Percentiles rank a stretch among this genome's conserved stretches.
These are phyloP conservation scores for Callyntrura sp. DNA, from an alignment of 2,888 invertebrate genomes.

Conservation along the genomic window DNA sequence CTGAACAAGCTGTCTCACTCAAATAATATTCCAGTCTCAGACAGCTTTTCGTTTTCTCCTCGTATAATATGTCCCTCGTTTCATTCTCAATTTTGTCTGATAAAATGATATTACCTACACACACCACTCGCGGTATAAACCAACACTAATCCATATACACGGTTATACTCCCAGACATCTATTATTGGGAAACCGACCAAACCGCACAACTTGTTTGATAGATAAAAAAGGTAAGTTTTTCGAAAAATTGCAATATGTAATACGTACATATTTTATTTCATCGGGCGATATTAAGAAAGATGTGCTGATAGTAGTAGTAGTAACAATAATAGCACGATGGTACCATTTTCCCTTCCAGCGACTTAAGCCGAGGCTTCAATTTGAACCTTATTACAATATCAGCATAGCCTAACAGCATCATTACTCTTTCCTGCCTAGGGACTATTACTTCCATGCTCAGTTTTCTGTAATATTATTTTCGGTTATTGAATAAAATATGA, in stretches of 20 bases:
- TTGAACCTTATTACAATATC: conserved; percentile 40
- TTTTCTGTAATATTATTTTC: not conserved
- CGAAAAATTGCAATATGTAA: not conserved
- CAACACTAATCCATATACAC: not conserved
- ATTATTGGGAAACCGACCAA: too few species aligned
- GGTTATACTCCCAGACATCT: too few species aligned
- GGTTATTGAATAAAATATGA: conserved; percentile 48
- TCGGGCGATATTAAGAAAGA: not conserved
- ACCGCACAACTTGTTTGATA: not conserved
- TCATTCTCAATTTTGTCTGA: not conserved
- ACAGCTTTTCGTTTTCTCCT: not conserved
- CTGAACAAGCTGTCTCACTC: conserved; percentile 54
- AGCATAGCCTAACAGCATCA: conserved; percentile 33
- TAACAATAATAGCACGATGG: not conserved
- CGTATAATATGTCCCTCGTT: not conserved
- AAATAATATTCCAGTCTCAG: not conserved
- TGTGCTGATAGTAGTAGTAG: not conserved
- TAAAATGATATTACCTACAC: not conserved
- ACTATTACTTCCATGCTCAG: conserved; percentile 26
- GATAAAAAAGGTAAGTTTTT: conserved; percentile 47
- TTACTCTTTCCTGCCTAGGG: conserved; percentile 11
- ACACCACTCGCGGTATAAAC: not conserved
- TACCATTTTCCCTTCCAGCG: not conserved
- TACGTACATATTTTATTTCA: not conserved
- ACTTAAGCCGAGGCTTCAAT: conserved; percentile 14